Evolutionary conservation across 2,113 vertebrate species (phyloP), one percentile per base, ranked within the genome.

Genomic region (Gambusia affinis): DNA sequence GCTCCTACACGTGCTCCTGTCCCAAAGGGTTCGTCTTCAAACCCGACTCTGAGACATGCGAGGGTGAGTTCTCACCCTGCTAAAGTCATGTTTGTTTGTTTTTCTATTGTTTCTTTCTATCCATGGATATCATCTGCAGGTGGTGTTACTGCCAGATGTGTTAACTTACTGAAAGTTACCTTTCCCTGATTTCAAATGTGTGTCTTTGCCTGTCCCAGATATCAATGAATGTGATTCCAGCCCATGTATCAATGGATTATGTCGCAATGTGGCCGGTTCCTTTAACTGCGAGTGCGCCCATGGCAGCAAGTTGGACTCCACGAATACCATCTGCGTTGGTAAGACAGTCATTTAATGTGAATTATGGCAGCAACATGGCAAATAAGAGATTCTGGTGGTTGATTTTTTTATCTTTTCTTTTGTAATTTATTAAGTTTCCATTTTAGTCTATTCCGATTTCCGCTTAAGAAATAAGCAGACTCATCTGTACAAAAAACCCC

Each of bases 1-100:
- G 98, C 69, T 98, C 97, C 81, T 99, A 97, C 93, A 96, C 96
- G 44, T 99, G 98, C 91, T 97, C 96, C 11, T 99, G 98, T 83
- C 98, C 98, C 8, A 97, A 97, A 68, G 98, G 98, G 28, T 99
- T 95, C 4, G 92, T 98, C 87, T 99, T 99, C 93, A 96, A 96
- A 84, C 94, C 96, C 0, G 97, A 98, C 61, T 98, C 98, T 0
- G 98, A 99, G 82, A 99, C 98, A 0, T 99, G 97, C 33, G 98
- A 99, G 96, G 98, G 98, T 98, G 85, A 88, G 64, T 17, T 0
- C 27, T 6, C 6, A 0, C 24, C 6, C 57, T 7, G 15, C 12
- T 61, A 54, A 30, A 24, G 4, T 28, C 2, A 0, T 68, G 3
- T 57, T 29, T 27, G 42, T 4, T 42, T 70, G 31, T 17, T 35